phyloP scores from a whole-genome alignment of 2,113 vertebrate genomes.

The Pardalotus punctatus region DNA sequence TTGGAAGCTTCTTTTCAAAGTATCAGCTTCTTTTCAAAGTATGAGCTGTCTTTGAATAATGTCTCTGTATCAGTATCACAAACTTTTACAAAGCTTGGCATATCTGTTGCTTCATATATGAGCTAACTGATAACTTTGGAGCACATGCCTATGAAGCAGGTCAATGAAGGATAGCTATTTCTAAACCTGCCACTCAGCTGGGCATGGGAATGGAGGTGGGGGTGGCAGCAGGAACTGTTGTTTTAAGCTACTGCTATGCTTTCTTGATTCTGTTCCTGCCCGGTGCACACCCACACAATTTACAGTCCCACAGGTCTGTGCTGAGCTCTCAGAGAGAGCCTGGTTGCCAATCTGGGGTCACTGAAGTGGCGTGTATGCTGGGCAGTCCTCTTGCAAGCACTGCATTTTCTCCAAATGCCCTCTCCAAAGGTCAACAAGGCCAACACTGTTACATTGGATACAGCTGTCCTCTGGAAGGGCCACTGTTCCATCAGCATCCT shows the following conservation, averaged over 20 bases:
- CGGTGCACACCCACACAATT: not conserved
- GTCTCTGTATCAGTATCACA: not conserved
- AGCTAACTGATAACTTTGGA: not conserved
- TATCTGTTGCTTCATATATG: not conserved
- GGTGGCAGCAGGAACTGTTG: not conserved
- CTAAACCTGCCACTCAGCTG: not conserved
- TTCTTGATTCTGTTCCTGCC: not conserved
- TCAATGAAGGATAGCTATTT: not conserved
- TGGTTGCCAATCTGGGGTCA: rapidly evolving
- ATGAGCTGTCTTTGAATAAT: constrained; percentile 2
- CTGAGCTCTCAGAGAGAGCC: not conserved
- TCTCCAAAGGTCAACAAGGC: not conserved
- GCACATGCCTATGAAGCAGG: not conserved
- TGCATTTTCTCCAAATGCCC: not conserved
- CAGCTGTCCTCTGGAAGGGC: not conserved
- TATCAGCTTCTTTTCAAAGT: constrained; percentile 1
- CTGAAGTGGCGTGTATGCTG: rapidly evolving
- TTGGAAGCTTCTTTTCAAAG: not conserved
- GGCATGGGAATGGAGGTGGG: not conserved
- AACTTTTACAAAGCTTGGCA: not conserved
- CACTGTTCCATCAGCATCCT: not conserved
- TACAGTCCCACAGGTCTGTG: not conserved
- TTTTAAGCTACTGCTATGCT: not conserved
- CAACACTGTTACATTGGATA: rapidly evolving
- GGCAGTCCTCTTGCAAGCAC: not conserved